Evolutionary conservation across 2,888 invertebrate species (phyloP).

Genomic region (Hydriomena furcata): DNA sequence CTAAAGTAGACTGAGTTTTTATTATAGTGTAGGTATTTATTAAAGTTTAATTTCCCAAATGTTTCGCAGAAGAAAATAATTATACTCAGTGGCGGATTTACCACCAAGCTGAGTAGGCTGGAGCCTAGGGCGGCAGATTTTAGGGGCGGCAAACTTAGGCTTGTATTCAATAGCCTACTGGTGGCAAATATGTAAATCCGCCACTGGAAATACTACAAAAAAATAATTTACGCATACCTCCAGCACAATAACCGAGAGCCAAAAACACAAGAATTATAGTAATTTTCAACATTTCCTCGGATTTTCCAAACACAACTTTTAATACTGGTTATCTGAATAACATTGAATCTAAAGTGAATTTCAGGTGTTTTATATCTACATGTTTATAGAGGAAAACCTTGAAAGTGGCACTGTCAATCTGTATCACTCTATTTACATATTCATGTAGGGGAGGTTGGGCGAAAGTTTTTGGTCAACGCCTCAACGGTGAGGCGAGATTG

Average conservation of each 20-base stretch:
- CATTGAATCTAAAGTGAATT: constrained; percentile 3
- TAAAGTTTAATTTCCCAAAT: no score
- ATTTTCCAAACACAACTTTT: constrained; percentile 5
- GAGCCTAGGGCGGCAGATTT: no score
- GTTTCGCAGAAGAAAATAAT: constrained; percentile 21
- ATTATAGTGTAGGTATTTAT: no score
- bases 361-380: constrained; percentile 17
- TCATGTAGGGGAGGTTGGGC: constrained; percentile 16
- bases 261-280: constrained; percentile 6
- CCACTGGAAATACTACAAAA: not conserved
- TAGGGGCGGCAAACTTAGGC: no score
- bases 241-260: constrained; percentile 6
- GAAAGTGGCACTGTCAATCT: constrained; percentile 13
- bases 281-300: constrained; percentile 13
- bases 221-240: no score
- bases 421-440: constrained; percentile 13
- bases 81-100: no score
- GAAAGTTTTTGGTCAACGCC: no score
- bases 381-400: constrained; percentile 7
- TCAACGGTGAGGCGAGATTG: no score
- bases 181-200: no score
- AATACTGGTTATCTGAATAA: constrained; percentile 8
- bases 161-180: no score
- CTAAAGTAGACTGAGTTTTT: no score
- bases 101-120: no score